Base-by-base conservation (phyloP, 2,113 vertebrate genomes). In the Melospiza georgiana region DNA sequence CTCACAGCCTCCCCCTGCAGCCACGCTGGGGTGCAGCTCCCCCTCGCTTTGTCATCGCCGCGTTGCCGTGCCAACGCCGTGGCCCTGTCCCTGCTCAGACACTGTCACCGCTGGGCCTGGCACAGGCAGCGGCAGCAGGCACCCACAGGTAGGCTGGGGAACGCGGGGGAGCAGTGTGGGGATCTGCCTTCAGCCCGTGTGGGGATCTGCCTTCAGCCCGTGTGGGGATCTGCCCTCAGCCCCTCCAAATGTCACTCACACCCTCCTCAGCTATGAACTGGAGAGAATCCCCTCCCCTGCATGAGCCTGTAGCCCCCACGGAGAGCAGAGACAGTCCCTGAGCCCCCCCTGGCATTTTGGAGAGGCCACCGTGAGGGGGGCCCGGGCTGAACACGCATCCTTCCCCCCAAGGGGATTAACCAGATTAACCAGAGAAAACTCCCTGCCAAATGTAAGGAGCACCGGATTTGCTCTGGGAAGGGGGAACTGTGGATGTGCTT, bases 61-160 rank as follows among this genome's bases (percentile, higher is more conserved):
- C 0, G 87, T 95, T 94, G 87, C 94, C 94, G 31, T 92, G 89
- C 57, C 95, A 96, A 94, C 95, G 57, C 68, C 0, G 61, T 48
- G 65, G 20, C 86, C 71, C 28, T 68, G 91, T 84, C 86, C 91
- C 89, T 37, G 15, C 87, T 88, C 85, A 77, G 55, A 30, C 57
- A 10, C 37, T 88, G 86, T 12, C 94, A 92, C 68, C 12, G 62
- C 92, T 2, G 83, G 48, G 78, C 54, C 78, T 21, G 41, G 61
- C 43, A 5, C 77, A 13, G 59, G 69, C 58, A 6, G 74, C 91
- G 55, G 6, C 84, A 10, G 39, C 44, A 57, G 15, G 67, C 71
- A 58, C 10, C 14, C 55, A 4, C 89, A 94, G 93, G 93, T 95
- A 94, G 78, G 91, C n/a, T 16, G 65, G 61, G 89, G 41, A 22